Conservation (phyloP, 1,140 invertebrate species). For the Sitodiplosis mosellana region DNA sequence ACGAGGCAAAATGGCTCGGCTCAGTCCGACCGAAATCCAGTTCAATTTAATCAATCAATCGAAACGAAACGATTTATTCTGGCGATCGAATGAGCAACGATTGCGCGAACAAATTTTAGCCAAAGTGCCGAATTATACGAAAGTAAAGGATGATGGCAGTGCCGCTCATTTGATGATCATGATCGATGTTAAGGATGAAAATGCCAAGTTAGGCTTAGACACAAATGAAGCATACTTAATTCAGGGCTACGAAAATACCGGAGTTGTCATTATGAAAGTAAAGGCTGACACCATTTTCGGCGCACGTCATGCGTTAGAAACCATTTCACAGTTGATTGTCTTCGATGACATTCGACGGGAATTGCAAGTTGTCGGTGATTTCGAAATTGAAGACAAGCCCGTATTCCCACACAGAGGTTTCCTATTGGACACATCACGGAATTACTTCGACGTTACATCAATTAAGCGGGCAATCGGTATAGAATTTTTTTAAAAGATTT, state of each 20-base stretch:
- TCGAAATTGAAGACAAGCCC: slow-evolving; percentile 44
- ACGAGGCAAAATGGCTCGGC: slow-evolving; percentile 33
- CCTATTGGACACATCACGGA: slow-evolving; percentile 57
- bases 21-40: slow-evolving; percentile 28
- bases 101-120: slow-evolving; percentile 12
- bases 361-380: slow-evolving; percentile 27
- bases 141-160: slow-evolving; percentile 12
- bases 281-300: slow-evolving; percentile 48
- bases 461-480: slow-evolving; percentile 50
- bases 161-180: slow-evolving; percentile 18
- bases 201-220: slow-evolving; percentile 28
- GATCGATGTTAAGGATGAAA: slow-evolving; percentile 6
- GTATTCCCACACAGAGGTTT: slow-evolving; percentile 57
- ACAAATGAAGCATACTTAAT: slow-evolving; percentile 51
- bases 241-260: slow-evolving; percentile 27
- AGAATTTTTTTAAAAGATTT: slow-evolving; percentile 2
- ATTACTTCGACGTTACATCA: slow-evolving; percentile 43
- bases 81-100: slow-evolving; percentile 12
- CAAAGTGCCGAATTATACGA: slow-evolving; percentile 13
- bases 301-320: slow-evolving; percentile 56
- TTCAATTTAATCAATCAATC: slow-evolving; percentile 8
- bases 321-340: slow-evolving; percentile 53
- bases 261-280: slow-evolving; percentile 37
- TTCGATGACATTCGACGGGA: slow-evolving; percentile 36
- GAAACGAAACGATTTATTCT: slow-evolving; percentile 5